Evolutionary conservation across 1,140 invertebrate species (phyloP).

Genomic region (Rhynchophorus ferrugineus): DNA sequence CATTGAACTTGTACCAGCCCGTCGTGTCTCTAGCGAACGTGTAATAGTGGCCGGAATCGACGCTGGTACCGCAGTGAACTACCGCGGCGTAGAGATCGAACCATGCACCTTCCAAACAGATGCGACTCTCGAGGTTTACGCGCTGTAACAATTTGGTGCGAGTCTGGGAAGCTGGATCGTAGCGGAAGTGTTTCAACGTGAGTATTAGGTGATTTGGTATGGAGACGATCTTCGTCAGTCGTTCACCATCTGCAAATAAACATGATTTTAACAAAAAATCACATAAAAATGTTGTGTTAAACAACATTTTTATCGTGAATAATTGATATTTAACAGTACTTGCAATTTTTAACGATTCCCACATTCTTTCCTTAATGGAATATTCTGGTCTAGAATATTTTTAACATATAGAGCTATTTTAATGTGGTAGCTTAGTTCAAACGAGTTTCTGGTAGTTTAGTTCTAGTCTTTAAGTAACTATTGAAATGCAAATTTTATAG

Average conservation of each 20-base stretch:
- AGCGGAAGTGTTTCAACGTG: slow-evolving; percentile 75
- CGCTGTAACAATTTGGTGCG: slow-evolving; percentile 66
- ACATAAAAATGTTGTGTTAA: not conserved
- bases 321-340: no score
- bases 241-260: slow-evolving; percentile 55
- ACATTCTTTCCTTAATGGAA: no score
- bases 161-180: slow-evolving; percentile 59
- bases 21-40: slow-evolving; percentile 64
- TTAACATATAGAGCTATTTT: no score
- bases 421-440: no score
- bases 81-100: slow-evolving; percentile 75
- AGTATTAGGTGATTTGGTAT: slow-evolving; percentile 70
- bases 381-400: no score
- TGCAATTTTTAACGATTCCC: no score
- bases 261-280: slow-evolving; percentile 1
- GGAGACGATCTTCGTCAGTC: slow-evolving; percentile 61
- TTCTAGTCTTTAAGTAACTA: no score
- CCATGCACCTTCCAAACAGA: slow-evolving; percentile 45
- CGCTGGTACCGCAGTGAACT: slow-evolving; percentile 71
- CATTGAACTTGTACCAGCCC: slow-evolving; percentile 77
- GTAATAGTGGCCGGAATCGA: slow-evolving; percentile 82
- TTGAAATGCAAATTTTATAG: no score
- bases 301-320: no score
- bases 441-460: no score
- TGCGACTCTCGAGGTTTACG: slow-evolving; percentile 54